phyloP scores from a whole-genome alignment of 2,797 vertebrate genomes.

The Staurois parvus region DNA sequence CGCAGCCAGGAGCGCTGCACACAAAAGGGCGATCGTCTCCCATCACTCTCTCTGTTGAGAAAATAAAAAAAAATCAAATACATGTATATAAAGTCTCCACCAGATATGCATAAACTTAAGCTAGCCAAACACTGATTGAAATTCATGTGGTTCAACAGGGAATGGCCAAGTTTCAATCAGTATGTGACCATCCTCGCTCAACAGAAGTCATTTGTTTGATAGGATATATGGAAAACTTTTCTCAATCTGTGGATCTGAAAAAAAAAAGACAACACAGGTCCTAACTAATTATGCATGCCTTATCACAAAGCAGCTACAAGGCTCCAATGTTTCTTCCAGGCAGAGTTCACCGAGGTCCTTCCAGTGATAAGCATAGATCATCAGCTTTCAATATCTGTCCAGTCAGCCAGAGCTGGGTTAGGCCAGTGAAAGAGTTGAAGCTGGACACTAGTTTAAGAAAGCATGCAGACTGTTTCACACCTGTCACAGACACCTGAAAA shows the following conservation, averaged over 20 bases:
- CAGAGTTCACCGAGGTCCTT: not conserved
- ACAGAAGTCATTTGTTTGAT: too few relatives aligned
- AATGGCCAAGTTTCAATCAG: too few relatives aligned
- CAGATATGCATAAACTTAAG: too few relatives aligned
- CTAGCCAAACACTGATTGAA: too few relatives aligned
- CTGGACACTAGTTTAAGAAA: not conserved
- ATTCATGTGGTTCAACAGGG: too few relatives aligned
- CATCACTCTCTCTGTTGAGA: conserved; percentile 81
- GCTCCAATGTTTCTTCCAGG: conserved; percentile 9
- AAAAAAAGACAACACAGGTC: not conserved
- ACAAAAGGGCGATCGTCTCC: conserved; percentile 98
- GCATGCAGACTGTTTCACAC: not conserved
- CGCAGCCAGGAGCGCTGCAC: conserved; percentile 94
- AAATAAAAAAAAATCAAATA: conserved; percentile 57
- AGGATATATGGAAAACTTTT: too few relatives aligned
- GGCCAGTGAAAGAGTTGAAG: conserved; percentile 1
- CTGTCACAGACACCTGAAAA: not conserved
- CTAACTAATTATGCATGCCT: not conserved
- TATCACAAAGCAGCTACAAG: not conserved
- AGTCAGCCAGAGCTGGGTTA: not conserved
- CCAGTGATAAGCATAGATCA: conserved; percentile 3
- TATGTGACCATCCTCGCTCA: too few relatives aligned
- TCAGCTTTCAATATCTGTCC: not conserved
- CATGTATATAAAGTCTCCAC: not conserved
- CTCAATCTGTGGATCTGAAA: too few relatives aligned